Conservation (phyloP, 2,113 vertebrate species). For the Siniperca knerii region DNA sequence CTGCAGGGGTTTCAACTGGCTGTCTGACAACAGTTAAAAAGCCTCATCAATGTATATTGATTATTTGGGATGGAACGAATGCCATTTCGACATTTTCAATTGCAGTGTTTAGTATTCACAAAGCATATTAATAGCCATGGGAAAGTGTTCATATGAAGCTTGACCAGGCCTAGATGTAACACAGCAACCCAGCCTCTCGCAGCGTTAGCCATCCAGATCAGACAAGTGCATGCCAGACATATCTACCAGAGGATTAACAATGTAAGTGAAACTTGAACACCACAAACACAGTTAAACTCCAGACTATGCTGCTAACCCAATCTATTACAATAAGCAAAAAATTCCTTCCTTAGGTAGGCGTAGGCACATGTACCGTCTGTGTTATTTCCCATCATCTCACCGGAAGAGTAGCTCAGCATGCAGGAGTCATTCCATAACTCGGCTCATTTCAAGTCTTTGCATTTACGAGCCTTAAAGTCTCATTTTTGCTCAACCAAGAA, state of each 20-base stretch:
- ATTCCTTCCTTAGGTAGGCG: not conserved
- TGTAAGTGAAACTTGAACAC: not conserved
- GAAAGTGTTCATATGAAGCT: not conserved
- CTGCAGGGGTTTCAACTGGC: constrained; percentile 4
- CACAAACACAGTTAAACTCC: constrained; percentile 9
- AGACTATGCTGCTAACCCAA: constrained; percentile 1
- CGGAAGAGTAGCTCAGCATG: not conserved
- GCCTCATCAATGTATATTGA: constrained; percentile 3
- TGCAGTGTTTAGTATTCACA: not conserved
- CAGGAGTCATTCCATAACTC: not conserved
- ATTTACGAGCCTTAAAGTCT: not conserved
- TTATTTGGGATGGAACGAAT: not conserved
- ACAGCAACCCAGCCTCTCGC: not conserved
- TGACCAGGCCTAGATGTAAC: not conserved
- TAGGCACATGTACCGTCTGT: not conserved
- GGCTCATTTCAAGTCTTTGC: not conserved
- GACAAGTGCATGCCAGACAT: constrained; percentile 20
- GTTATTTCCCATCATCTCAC: not conserved
- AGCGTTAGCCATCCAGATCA: constrained; percentile 24
- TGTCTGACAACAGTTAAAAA: constrained; percentile 20
- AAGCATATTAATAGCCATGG: not conserved
- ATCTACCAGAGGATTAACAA: constrained; percentile 15
- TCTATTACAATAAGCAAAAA: not conserved
- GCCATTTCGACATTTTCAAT: not conserved
- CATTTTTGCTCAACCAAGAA: not conserved